Conservation (phyloP, 30 jellyfish, hydroid and myxozoan genomes). For the Aurelia aurita complex sp. Pacific region DNA sequence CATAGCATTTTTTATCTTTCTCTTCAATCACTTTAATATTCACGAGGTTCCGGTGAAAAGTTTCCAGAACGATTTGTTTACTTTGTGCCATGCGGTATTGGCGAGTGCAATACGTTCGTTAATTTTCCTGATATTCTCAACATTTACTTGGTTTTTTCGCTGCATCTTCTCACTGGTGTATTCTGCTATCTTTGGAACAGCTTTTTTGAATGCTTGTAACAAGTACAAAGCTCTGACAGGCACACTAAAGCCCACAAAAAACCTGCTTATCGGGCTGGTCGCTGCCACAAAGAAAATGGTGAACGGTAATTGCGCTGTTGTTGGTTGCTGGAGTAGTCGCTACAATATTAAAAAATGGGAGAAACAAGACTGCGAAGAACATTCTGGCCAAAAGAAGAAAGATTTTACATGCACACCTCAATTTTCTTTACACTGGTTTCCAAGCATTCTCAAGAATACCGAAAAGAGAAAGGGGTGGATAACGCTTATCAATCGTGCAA, state of each 20-base stretch:
- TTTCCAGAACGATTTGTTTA: no score
- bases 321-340: constrained; percentile 28
- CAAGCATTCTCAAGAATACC: constrained; percentile 3
- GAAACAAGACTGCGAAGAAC: constrained; percentile 19
- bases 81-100: no score
- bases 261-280: no score
- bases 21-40: no score
- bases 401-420: constrained; percentile 28
- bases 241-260: background rate
- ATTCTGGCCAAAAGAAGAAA: background rate
- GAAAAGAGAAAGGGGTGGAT: constrained; percentile 13
- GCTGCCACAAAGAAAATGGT: background rate
- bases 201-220: background rate
- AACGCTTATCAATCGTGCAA: constrained; percentile 1
- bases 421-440: constrained; percentile 10
- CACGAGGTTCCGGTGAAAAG: no score
- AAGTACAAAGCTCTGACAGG: constrained; percentile 7
- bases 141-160: no score
- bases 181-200: background rate
- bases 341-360: constrained; percentile 20
- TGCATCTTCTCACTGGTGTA: no score
- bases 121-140: no score
- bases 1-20: no score
- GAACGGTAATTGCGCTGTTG: constrained; percentile 38
- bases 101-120: background rate